A percentile compares a stretch with the other conserved stretches of the same genome.
phyloP scores from a whole-genome alignment of 2,113 vertebrate genomes.

The Etheostoma spectabile region DNA sequence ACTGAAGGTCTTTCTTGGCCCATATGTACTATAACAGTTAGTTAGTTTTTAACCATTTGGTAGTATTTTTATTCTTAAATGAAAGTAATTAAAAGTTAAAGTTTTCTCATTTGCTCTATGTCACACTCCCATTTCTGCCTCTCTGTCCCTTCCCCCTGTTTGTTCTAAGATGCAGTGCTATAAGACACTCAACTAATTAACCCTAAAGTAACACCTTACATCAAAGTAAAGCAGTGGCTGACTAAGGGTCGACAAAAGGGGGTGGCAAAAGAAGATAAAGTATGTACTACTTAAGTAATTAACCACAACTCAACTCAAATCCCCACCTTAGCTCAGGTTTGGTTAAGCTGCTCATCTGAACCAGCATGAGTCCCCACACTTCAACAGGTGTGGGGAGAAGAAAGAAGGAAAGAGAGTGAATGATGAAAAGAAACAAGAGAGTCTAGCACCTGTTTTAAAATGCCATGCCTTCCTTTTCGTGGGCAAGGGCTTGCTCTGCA shows the following conservation, averaged over 20 bases:
- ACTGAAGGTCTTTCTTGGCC: constrained; percentile 15
- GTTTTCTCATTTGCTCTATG: constrained; percentile 13
- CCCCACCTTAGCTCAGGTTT: constrained; percentile 31
- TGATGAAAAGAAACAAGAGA: constrained; percentile 52
- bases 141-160: not conserved
- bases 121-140: not conserved
- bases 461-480: constrained; percentile 51
- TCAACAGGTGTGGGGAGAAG: constrained; percentile 75
- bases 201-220: constrained; percentile 69
- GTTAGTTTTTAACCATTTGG: not conserved
- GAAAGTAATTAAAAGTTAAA: constrained; percentile 31
- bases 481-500: constrained; percentile 61
- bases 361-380: constrained; percentile 67
- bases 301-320: constrained; percentile 34
- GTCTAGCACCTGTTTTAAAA: constrained; percentile 76
- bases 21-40: constrained; percentile 3
- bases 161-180: constrained; percentile 42
- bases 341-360: constrained; percentile 36
- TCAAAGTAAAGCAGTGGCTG: constrained; percentile 50
- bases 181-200: constrained; percentile 68
- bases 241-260: not conserved
- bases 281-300: constrained; percentile 63
- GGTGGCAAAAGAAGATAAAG: constrained; percentile 46
- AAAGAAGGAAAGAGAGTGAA: constrained; percentile 55
- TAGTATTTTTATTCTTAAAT: not conserved